phyloP scores from a whole-genome alignment of 2,888 invertebrate species.

The Lottia gigantea region DNA sequence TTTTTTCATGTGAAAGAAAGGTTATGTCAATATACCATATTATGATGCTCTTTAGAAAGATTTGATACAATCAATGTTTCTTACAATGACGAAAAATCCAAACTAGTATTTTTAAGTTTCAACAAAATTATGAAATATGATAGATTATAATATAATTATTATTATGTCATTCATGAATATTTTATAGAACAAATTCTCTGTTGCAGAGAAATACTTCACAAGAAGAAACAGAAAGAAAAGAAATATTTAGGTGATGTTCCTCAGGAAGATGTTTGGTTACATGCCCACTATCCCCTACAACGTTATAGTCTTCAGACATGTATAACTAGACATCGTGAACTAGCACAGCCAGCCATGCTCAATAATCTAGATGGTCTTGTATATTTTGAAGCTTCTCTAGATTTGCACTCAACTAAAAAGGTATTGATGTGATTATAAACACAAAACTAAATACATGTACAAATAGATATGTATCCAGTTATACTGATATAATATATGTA shows the following conservation, averaged over 20 bases:
- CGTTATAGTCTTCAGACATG: constrained; percentile 43
- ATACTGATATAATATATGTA: too few species aligned
- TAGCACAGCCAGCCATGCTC: constrained; percentile 58
- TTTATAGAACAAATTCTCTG: not conserved
- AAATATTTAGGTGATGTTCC: constrained; percentile 35
- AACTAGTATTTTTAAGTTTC: too few species aligned
- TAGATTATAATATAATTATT: too few species aligned
- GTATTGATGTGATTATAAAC: constrained; percentile 35
- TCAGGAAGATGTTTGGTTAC: constrained; percentile 58
- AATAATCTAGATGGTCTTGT: constrained; percentile 52
- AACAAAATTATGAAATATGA: too few species aligned
- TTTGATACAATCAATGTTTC: too few species aligned
- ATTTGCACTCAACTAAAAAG: constrained; percentile 60
- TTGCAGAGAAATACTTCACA: constrained; percentile 1
- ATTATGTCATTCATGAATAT: too few species aligned
- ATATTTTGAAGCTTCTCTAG: constrained; percentile 48
- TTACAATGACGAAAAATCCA: too few species aligned
- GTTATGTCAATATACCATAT: too few species aligned
- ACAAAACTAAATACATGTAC: too few species aligned
- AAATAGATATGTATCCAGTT: too few species aligned
- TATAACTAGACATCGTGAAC: constrained; percentile 53
- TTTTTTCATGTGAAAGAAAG: too few species aligned
- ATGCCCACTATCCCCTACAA: constrained; percentile 44
- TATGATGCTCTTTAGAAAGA: too few species aligned
- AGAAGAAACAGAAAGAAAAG: constrained; percentile 18